Base-by-base conservation (phyloP, 1,140 invertebrate genomes). In the Dinothrombium tinctorium region DNA sequence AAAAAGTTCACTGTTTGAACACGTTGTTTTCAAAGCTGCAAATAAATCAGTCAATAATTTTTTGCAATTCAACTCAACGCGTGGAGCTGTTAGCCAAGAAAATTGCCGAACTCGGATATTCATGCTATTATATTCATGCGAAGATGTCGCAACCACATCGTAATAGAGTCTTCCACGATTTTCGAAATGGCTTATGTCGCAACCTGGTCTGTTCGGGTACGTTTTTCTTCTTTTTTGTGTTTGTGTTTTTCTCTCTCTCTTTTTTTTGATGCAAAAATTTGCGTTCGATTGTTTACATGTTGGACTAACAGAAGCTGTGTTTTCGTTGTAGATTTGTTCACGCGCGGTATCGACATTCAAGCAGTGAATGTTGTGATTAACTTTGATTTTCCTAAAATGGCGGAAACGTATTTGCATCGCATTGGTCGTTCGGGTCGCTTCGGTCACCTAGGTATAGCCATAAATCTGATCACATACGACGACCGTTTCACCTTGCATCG, bases 41-140 rank as follows among this genome's bases (percentile, higher is more conserved):
- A 76, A 98, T 98, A 57, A 98, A 94, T 62, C 92, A 99, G 68
- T 94, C 89, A 52, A 99, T 99, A 56, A 99, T 99, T 61, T 99
- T 99, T 66, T 99, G 94, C 63, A 99, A 99, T 64, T 95, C 89
- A 29, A 96, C 92, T 46, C 89, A 98, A 65, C 75, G 94, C 50
- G 94, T 98, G 33, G 94, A 98, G 60, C 62, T 99, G 44, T 65
- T 99, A 49, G 92, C 94, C 15, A 98, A 98, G 66, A 99, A 99
- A 63, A 99, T 99, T 51, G 96, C 90, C 32, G 92, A 98, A 61
- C 68, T 99, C 47, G 92, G 90, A 15, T 99, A 98, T 57, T 96
- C 90, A 49, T 99, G 94, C 66, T 99, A 95, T 59, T 99, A 98
- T 59, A 99, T 99, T 51, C 94, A 99, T 59, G 89, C 94, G 42